phyloP scores from a whole-genome alignment of 2,888 invertebrate species.

The Phortica magna region DNA sequence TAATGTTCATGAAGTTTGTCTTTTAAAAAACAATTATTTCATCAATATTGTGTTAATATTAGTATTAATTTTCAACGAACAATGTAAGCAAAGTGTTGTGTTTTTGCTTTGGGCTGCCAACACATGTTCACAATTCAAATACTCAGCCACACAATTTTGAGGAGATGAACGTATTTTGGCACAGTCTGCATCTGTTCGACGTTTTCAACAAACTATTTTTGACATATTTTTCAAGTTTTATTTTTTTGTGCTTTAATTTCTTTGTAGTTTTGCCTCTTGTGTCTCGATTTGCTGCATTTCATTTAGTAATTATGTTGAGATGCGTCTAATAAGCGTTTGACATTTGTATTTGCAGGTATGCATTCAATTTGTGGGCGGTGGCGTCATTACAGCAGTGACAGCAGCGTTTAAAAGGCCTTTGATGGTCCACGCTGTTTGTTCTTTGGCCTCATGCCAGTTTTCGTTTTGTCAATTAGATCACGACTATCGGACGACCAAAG shows the following conservation, averaged over 20 bases:
- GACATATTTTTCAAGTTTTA: conserved; percentile 3
- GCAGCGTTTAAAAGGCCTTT: conserved; percentile 52
- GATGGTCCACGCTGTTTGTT: conserved; percentile 60
- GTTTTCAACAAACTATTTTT: conserved; percentile 20
- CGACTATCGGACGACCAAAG: conserved; percentile 45
- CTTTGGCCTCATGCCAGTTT: conserved; percentile 66
- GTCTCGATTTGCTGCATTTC: conserved; percentile 8
- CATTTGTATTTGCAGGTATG: conserved; percentile 59
- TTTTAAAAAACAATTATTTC: no score
- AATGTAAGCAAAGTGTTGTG: no score
- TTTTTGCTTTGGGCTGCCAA: background rate
- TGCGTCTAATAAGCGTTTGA: conserved; percentile 68
- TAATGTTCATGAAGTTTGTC: no score
- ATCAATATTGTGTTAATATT: no score
- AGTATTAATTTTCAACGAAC: no score
- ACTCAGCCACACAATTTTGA: background rate
- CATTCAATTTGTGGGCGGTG: conserved; percentile 53
- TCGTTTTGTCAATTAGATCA: conserved; percentile 68
- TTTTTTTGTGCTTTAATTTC: background rate
- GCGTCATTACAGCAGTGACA: conserved; percentile 13
- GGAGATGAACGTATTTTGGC: background rate
- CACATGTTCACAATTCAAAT: background rate
- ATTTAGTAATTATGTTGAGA: conserved; percentile 20
- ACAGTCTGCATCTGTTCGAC: conserved; percentile 54
- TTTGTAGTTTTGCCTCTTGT: background rate